Conservation (phyloP, 2,113 vertebrate genomes). For the Menidia beryllina region DNA sequence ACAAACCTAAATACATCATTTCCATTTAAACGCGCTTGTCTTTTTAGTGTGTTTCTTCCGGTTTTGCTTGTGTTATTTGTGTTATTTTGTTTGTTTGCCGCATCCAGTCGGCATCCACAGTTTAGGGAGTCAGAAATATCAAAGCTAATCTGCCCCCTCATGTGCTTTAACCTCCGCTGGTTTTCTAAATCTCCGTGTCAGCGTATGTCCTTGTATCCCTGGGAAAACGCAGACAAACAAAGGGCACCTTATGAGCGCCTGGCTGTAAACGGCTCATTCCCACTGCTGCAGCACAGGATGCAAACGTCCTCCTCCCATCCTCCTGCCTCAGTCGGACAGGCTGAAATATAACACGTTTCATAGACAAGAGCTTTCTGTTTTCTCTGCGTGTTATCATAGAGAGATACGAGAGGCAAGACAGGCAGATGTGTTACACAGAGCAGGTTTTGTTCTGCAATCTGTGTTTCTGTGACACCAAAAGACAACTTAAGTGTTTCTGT, state of each 20-base stretch:
- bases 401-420: constrained; percentile 51
- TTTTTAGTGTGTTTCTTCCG: too few relatives aligned
- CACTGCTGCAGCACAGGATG: constrained; percentile 51
- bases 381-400: constrained; percentile 58
- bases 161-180: too few relatives aligned
- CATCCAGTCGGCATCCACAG: too few relatives aligned
- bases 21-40: too few relatives aligned
- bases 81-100: too few relatives aligned
- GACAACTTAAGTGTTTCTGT: constrained; percentile 6
- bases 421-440: constrained; percentile 57
- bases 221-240: constrained; percentile 51
- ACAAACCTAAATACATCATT: too few relatives aligned
- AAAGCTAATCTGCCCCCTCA: too few relatives aligned
- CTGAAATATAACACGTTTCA: constrained; percentile 60
- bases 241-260: constrained; percentile 63
- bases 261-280: constrained; percentile 4
- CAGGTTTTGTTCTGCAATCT: constrained; percentile 43
- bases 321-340: constrained; percentile 47
- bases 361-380: constrained; percentile 60
- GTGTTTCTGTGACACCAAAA: background rate
- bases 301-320: constrained; percentile 52
- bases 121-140: too few relatives aligned
- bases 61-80: too few relatives aligned
- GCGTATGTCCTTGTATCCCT: constrained; percentile 34
- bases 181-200: background rate